Evolutionary conservation across 1,140 invertebrate species (phyloP).

Genomic region (Diorhabda sublineata): DNA sequence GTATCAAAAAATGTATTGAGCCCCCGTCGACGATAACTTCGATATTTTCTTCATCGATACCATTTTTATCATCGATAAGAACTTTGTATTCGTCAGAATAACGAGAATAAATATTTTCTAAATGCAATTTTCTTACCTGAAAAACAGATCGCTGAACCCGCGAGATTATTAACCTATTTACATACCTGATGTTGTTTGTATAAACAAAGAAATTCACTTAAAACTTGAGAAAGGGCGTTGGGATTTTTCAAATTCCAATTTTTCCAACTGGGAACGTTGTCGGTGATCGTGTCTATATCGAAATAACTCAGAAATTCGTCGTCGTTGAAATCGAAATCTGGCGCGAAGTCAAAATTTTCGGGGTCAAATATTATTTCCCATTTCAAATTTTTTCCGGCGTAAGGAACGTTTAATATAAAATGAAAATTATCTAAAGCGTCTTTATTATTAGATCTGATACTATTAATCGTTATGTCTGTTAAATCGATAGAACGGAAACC

Average conservation of each 20-base stretch:
- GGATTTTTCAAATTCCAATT: constrained; percentile 44
- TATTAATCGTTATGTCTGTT: constrained; percentile 9
- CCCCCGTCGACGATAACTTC: constrained; percentile 42
- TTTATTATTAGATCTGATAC: background rate
- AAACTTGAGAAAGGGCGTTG: constrained; percentile 37
- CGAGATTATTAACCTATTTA: too few species aligned
- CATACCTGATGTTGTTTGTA: constrained; percentile 44
- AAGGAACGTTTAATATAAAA: constrained; percentile 43
- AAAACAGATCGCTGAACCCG: constrained; percentile 11
- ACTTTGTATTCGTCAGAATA: constrained; percentile 39
- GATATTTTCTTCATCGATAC: constrained; percentile 37
- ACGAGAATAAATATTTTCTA: constrained; percentile 35
- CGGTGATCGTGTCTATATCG: constrained; percentile 36
- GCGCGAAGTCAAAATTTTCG: constrained; percentile 37
- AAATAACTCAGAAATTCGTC: constrained; percentile 40
- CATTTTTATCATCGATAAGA: constrained; percentile 27
- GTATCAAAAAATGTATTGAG: constrained; percentile 42
- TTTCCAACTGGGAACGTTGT: constrained; percentile 38
- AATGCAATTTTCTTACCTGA: constrained; percentile 36
- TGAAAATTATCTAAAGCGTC: constrained; percentile 32
- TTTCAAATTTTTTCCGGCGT: constrained; percentile 39
- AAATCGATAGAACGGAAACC: constrained; percentile 11
- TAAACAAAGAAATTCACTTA: constrained; percentile 40
- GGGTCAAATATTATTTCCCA: constrained; percentile 47
- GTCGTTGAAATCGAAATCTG: constrained; percentile 46